Conservation (phyloP, 2,113 vertebrate species). For the Chrysochloris asiatica region DNA sequence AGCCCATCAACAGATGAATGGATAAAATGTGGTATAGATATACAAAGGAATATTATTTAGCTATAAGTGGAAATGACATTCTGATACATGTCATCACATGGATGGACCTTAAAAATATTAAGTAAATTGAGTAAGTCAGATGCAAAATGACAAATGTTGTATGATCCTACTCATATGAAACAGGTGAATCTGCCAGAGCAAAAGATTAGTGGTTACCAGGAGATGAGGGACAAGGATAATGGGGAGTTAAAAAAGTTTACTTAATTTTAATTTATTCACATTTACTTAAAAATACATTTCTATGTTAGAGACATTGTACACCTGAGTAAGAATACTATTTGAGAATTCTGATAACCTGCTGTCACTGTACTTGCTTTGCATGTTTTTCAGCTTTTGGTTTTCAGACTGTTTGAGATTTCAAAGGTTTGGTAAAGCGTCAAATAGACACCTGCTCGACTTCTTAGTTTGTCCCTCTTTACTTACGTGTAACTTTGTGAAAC, state of each 20-base stretch:
- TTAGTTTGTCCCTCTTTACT: not conserved
- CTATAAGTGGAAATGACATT: not conserved
- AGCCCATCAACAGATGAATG: not conserved
- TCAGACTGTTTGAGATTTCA: conserved; percentile 36
- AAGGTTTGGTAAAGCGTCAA: not conserved
- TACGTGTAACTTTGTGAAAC: not conserved
- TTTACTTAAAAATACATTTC: conserved; percentile 39
- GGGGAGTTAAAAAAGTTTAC: not conserved
- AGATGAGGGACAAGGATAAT: not conserved
- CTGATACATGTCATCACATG: not conserved
- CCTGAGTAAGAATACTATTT: not conserved
- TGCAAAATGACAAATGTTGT: not conserved
- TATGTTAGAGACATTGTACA: not conserved
- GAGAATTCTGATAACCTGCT: not conserved
- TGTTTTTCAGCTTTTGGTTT: conserved; percentile 1
- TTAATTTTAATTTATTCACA: conserved; percentile 41
- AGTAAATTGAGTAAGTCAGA: not conserved
- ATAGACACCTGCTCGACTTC: too few relatives aligned
- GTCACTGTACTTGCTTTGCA: not conserved
- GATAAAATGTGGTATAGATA: not conserved
- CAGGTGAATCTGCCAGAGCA: not conserved
- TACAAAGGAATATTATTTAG: not conserved
- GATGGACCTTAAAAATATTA: not conserved
- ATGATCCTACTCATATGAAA: not conserved
- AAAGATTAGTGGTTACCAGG: not conserved